Evolutionary conservation across 2,113 vertebrate species (phyloP).

Genomic region (Sorex araneus): DNA sequence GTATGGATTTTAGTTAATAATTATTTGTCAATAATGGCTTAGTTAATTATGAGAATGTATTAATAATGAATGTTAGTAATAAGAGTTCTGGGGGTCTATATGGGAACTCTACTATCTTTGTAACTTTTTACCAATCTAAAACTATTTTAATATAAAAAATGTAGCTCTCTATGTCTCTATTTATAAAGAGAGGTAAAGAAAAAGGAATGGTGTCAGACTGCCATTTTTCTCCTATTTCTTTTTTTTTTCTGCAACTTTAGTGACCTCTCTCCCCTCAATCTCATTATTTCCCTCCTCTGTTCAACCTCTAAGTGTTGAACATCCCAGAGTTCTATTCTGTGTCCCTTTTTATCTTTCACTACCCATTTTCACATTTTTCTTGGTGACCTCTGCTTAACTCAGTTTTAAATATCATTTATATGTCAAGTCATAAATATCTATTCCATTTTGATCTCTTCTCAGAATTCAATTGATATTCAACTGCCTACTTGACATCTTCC

Average conservation of each 20-base stretch:
- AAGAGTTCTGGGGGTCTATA: neutral
- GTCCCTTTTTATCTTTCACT: neutral
- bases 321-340: neutral
- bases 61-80: neutral
- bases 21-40: neutral
- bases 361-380: neutral
- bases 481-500: neutral
- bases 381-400: neutral
- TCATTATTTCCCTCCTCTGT: neutral
- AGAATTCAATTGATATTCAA: neutral
- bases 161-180: neutral
- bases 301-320: neutral
- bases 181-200: neutral
- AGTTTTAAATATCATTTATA: neutral
- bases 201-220: neutral
- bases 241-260: neutral
- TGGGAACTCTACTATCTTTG: neutral
- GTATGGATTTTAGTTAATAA: too few species aligned
- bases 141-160: neutral
- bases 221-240: neutral
- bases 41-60: neutral
- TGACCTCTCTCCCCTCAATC: neutral
- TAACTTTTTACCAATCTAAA: conserved; percentile 23
- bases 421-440: neutral
- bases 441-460: neutral